Evolutionary conservation across 64 coral and sea anemone genomes (phyloP), one percentile per base, ranked within the genome.

Genomic region (Acropora yongei): DNA sequence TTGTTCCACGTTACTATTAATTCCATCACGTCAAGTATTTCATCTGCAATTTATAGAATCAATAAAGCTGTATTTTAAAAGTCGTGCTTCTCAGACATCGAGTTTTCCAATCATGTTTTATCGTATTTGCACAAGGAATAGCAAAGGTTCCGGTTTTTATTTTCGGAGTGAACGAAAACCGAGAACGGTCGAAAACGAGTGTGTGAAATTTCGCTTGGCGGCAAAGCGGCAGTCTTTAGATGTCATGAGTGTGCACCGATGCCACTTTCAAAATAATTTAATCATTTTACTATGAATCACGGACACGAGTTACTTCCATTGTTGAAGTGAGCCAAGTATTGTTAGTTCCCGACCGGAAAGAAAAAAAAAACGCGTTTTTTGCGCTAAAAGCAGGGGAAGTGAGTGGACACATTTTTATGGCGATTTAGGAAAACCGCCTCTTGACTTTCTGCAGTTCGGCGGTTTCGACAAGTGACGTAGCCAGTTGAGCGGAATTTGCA

Each of bases 1-100:
- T 93, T 94, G 80, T 89, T 68, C 78, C 88, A 44, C 67, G 19
- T 46, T 88, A 84, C 79, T 47, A 55, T 94, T 88, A 77, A 17
- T 85, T 83, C 47, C 14, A 85, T 71, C 82, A 44, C 82, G 82
- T 80, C 63, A 90, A 80, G 51, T 72, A 90, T 80, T 80, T 90
- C 51, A 50, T 57, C 41, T 48, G 80, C 88, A 85, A 85, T 85
- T 85, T 85, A n/a, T 71, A 8, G 16, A 57, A 85, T 49, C 65
- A 39, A 49, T 43, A 69, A 63, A 8, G 46, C 11, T 63, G 60
- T 63, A 63, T 13, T 63, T 14, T 10, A 55, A 55, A 10, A 55
- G 10, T 55, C 51, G 51, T 7, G 51, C 51, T 55, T 7, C 6
- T 5, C 51, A 55, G 51, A 55, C 5, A 10, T 55, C 10, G 51